Evolutionary conservation across 2,888 invertebrate genomes (phyloP).

Genomic region (Drosophila planitibia): DNA sequence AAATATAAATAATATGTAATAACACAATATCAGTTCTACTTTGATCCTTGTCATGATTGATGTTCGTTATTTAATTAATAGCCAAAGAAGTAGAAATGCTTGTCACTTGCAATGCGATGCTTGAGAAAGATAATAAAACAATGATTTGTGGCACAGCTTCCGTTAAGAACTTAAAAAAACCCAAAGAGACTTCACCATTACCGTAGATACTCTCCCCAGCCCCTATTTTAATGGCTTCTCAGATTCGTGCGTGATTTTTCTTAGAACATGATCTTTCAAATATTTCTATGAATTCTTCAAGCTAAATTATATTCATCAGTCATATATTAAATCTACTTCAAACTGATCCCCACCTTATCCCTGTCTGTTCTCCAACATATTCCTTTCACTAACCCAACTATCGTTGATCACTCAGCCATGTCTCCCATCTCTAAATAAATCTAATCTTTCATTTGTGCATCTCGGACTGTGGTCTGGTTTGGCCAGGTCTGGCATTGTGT

Average conservation of each 20-base stretch:
- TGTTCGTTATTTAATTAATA: background rate
- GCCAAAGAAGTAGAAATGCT: background rate
- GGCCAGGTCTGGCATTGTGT: conserved; percentile 28
- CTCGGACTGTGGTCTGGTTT: conserved; percentile 17
- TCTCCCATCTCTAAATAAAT: conserved; percentile 30
- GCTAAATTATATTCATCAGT: too few species aligned
- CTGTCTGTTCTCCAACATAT: background rate
- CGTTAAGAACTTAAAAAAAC: too few species aligned
- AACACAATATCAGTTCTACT: too few species aligned
- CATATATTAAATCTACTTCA: background rate
- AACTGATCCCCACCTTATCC: background rate
- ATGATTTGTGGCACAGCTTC: too few species aligned
- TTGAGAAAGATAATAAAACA: too few species aligned
- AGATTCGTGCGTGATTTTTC: background rate
- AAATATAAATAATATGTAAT: background rate
- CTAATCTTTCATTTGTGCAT: conserved; percentile 45
- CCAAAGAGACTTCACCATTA: too few species aligned
- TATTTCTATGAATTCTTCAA: background rate
- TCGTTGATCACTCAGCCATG: background rate
- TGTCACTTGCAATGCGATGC: background rate
- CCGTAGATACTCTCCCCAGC: too few species aligned
- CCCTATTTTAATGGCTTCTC: background rate
- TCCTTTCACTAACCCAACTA: background rate
- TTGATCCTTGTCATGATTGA: background rate
- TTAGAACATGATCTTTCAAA: background rate